These are phyloP conservation scores for Ptychochromis oligacanthus DNA, from an alignment of 2,113 vertebrate species.

Conservation along the genomic window DNA sequence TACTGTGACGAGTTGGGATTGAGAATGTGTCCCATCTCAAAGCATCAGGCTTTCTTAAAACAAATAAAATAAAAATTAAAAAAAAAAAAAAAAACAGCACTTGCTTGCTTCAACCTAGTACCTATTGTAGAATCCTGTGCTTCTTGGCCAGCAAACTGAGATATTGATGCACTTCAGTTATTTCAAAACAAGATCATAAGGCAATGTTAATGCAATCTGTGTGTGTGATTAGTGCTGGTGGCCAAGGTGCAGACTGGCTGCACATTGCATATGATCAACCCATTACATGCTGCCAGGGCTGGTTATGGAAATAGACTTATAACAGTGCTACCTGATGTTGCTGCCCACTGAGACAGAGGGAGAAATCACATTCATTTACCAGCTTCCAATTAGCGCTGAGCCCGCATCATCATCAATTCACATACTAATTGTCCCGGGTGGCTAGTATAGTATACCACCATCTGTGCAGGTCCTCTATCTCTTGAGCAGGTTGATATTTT, in stretches of 20 bases:
- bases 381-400: conserved; percentile 77
- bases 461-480: conserved; percentile 68
- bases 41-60: not conserved
- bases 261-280: conserved; percentile 67
- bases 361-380: conserved; percentile 77
- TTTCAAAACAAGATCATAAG: conserved; percentile 61
- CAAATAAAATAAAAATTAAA: not conserved
- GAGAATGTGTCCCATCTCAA: not conserved
- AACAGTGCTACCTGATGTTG: conserved; percentile 75
- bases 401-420: conserved; percentile 80
- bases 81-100: not conserved
- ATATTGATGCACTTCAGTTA: conserved; percentile 56
- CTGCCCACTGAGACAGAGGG: conserved; percentile 72
- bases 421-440: conserved; percentile 75
- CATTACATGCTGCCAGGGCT: conserved; percentile 69
- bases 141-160: conserved; percentile 29
- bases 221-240: conserved; percentile 69
- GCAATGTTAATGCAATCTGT: conserved; percentile 64
- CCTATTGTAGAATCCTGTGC: conserved; percentile 5
- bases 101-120: conserved; percentile 17
- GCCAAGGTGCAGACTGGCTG: conserved; percentile 56
- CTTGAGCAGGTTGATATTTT: conserved; percentile 51
- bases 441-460: conserved; percentile 61
- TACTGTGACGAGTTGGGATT: too few relatives aligned
- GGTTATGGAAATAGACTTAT: conserved; percentile 76